Evolutionary conservation across 2,888 invertebrate species (phyloP), one percentile per base, ranked within the genome.

Genomic region (Scaptodrosophila latifasciaeformis): DNA sequence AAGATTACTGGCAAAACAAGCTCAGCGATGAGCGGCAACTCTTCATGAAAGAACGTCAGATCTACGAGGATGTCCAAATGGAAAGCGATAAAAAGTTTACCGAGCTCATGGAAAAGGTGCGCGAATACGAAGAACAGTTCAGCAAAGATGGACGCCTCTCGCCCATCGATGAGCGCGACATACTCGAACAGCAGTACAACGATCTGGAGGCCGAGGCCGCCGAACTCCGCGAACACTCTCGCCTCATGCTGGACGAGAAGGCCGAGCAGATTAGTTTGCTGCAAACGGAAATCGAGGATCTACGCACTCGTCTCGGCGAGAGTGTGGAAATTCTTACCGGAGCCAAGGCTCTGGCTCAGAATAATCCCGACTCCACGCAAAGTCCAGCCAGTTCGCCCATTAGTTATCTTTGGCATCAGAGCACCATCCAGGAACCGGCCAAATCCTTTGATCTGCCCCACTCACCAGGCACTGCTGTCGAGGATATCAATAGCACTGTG

Each of bases 1-100:
- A 96, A 84, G 95, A 95, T 83, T 95, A 95, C 86, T 96, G 95
- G 95, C 89, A 91, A 44, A 87, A 88, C 27, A 95, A 95, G 85
- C 87, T 95, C 53, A 91, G 92, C 43, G 93, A 93, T 59, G 95
- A 95, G 85, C 89, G 95, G 21, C 90, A 90, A 62, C 86, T 91
- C 52, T 92, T 91, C 81, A 86, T 86, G 18, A 91, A 91, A 63
- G 94, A 94, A 81, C 92, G 93, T 77, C 90, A 90, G 72, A 84
- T 86, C 48, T 86, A 86, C 52, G 92, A 92, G 72, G 91, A 91
- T 59, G 94, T 94, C 80, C 93, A 93, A 85, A 89, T 90, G 66
- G 90, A 92, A 42, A 92, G 90, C 60, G 93, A 92, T 82, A 92
- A 93, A 70, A 93, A 93, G 66, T 90, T 94, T 62, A 88, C 90